Conservation (phyloP, 2,113 vertebrate genomes). For the Anoura caudifer region DNA sequence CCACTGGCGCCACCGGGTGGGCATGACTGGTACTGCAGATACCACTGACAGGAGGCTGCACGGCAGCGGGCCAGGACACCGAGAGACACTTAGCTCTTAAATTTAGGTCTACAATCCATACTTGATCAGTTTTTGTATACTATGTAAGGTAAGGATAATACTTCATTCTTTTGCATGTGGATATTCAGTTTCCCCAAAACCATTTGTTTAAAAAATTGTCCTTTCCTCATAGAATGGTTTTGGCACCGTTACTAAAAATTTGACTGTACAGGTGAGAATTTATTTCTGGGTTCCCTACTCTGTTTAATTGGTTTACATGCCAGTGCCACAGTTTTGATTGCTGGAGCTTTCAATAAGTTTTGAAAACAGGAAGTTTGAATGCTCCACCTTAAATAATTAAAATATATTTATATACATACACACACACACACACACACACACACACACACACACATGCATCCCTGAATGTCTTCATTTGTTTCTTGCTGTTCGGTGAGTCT, state of each 20-base stretch:
- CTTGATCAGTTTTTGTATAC: neutral
- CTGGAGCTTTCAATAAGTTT: neutral
- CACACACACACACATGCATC: no score
- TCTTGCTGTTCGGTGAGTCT: neutral
- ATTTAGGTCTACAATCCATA: neutral
- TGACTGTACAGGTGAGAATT: no score
- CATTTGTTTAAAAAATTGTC: neutral
- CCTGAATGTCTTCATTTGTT: neutral
- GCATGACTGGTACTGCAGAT: conserved; percentile 92
- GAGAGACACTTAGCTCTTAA: neutral
- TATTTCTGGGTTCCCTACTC: neutral
- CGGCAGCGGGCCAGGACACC: neutral
- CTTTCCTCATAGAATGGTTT: neutral
- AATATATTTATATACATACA: no score
- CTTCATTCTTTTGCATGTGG: neutral
- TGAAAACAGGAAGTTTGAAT: neutral
- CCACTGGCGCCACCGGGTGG: conserved; percentile 90
- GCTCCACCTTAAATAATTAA: neutral
- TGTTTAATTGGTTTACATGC: neutral
- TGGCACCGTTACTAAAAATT: no score
- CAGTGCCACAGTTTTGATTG: neutral
- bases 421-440: no score
- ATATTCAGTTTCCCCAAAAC: neutral
- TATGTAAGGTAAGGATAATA: neutral
- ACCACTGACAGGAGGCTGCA: conserved; percentile 61